Percentiles rank a stretch among this genome's conserved stretches.
phyloP scores from a whole-genome alignment of 2,888 invertebrate species.

The Vandiemenella viatica region DNA sequence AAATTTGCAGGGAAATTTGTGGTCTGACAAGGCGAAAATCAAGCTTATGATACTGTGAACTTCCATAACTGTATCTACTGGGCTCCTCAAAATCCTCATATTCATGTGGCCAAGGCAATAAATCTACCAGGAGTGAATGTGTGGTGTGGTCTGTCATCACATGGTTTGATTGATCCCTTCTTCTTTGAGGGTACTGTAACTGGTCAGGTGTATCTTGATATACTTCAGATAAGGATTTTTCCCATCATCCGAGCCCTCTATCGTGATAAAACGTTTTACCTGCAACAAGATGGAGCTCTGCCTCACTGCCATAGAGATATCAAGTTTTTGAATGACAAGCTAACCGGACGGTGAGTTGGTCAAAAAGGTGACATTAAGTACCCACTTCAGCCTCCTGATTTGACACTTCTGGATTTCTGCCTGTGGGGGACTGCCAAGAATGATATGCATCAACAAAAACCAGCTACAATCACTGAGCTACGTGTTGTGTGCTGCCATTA shows the following conservation, averaged over 20 bases:
- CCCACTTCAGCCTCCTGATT: too few relatives aligned
- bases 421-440: not conserved
- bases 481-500: not conserved
- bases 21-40: conserved; percentile 19
- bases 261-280: not conserved
- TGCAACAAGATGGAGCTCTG: not conserved
- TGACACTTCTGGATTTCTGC: not conserved
- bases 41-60: conserved; percentile 20
- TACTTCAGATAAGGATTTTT: not conserved
- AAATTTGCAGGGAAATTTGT: conserved; percentile 9
- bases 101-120: conserved; percentile 14
- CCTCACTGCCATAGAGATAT: not conserved
- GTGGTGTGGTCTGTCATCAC: conserved; percentile 18
- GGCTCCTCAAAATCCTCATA: conserved; percentile 19
- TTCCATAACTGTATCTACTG: conserved; percentile 21
- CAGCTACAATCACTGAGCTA: not conserved
- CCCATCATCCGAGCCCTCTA: not conserved
- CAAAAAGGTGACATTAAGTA: not conserved
- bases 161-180: conserved; percentile 19
- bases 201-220: not conserved
- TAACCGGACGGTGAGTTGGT: not conserved
- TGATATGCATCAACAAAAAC: not conserved
- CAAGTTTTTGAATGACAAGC: not conserved
- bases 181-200: conserved; percentile 7
- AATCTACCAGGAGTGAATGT: conserved; percentile 18